Percentiles rank a stretch among this genome's conserved stretches.
These are phyloP conservation scores for Sparidentex hasta DNA, from an alignment of 2,797 vertebrate species.

Conservation along the genomic window DNA sequence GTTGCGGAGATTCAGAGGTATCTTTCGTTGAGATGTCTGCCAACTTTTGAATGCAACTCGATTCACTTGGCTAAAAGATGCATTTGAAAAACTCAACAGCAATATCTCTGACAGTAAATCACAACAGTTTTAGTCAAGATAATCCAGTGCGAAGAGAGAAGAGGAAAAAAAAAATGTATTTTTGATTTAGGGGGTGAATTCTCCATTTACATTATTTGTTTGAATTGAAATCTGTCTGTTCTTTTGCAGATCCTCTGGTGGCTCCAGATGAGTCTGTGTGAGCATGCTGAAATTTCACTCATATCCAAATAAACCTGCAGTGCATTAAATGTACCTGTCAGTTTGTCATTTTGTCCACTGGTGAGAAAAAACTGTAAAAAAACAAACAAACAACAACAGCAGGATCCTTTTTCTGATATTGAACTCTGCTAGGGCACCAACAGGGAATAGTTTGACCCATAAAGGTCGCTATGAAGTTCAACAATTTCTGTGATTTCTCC, in stretches of 20 bases:
- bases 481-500: too few relatives aligned
- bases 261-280: rapidly evolving
- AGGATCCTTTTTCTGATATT: background rate
- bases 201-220: too few relatives aligned
- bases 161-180: too few relatives aligned
- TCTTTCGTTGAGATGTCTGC: too few relatives aligned
- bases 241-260: constrained; percentile 10
- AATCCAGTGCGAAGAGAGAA: too few relatives aligned
- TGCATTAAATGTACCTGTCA: background rate
- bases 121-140: background rate
- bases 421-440: background rate
- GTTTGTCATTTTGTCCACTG: background rate
- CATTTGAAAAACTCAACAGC: too few relatives aligned
- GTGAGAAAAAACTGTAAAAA: background rate
- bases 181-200: too few relatives aligned
- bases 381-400: background rate
- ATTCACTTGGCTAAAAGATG: background rate
- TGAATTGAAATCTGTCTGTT: constrained; percentile 3
- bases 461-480: background rate
- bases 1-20: too few relatives aligned
- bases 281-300: background rate
- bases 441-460: background rate
- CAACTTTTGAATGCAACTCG: too few relatives aligned
- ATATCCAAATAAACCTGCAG: background rate
- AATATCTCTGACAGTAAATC: background rate